Percentiles rank a stretch among this genome's conserved stretches.
Conservation (phyloP, 92 coral and sea anemone species). For the Epizoanthus ramosus region DNA sequence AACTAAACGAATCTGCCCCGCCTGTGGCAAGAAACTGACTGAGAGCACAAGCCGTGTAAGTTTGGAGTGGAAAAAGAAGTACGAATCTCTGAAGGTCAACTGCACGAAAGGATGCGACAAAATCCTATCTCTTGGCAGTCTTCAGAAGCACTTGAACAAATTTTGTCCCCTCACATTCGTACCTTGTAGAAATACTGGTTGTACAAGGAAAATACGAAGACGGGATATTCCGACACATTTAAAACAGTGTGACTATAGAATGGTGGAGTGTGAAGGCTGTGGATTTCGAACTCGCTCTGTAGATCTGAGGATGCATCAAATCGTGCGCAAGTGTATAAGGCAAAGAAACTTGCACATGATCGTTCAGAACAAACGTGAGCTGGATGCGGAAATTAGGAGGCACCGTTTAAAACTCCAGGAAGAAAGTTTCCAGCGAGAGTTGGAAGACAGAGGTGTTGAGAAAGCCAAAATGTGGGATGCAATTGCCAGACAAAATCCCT, state of each 20-base stretch:
- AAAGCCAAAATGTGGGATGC: conserved; percentile 76
- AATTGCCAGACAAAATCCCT: conserved; percentile 63
- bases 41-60: conserved; percentile 49
- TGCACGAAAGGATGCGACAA: conserved; percentile 91
- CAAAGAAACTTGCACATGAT: conserved; percentile 81
- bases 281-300: conserved; percentile 74
- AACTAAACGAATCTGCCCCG: conserved; percentile 73
- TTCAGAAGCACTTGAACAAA: conserved; percentile 61
- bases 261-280: conserved; percentile 82
- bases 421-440: conserved; percentile 75
- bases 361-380: conserved; percentile 83
- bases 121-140: conserved; percentile 53
- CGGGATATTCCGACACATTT: conserved; percentile 65
- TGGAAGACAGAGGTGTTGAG: conserved; percentile 80
- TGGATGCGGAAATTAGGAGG: conserved; percentile 68
- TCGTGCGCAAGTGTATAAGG: conserved; percentile 79
- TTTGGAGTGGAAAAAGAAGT: conserved; percentile 64
- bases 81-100: conserved; percentile 68
- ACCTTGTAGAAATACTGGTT: conserved; percentile 79
- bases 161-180: conserved; percentile 78
- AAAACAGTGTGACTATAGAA: conserved; percentile 68
- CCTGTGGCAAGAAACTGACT: conserved; percentile 64
- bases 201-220: conserved; percentile 69
- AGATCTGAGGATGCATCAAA: conserved; percentile 84
- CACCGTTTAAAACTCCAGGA: conserved; percentile 73